Conservation (phyloP, 2,113 vertebrate species). For the Piliocolobus tephrosceles region DNA sequence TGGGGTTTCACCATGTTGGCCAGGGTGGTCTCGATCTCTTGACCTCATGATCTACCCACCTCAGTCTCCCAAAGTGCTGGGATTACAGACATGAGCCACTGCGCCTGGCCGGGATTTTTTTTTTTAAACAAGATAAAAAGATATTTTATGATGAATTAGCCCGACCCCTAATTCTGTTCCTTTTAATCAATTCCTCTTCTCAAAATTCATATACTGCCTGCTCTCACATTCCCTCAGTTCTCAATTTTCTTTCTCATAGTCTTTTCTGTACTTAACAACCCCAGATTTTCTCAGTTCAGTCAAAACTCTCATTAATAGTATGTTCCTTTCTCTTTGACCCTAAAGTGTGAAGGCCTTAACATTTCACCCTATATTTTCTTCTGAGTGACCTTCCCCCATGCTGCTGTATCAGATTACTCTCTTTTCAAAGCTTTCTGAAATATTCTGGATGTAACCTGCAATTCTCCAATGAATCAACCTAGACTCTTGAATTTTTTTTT, state of each 20-base stretch:
- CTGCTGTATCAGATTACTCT: not conserved
- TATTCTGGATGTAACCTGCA: not conserved
- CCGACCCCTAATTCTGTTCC: not conserved
- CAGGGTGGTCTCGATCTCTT: no score
- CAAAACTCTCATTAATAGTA: not conserved
- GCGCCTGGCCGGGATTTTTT: not conserved
- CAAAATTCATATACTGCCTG: not conserved
- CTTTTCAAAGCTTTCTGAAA: not conserved
- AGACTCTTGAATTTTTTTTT: not conserved
- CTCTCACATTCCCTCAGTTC: not conserved
- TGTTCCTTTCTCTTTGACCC: conserved; percentile 18
- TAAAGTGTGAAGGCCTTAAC: not conserved
- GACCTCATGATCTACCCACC: no score
- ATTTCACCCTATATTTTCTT: not conserved
- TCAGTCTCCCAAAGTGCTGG: no score
- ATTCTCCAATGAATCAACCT: not conserved
- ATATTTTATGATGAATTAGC: conserved; percentile 27
- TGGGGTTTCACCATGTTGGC: no score
- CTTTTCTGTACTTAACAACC: not conserved
- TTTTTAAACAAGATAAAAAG: conserved; percentile 21
- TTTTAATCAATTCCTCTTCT: not conserved
- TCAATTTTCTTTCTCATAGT: not conserved
- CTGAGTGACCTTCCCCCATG: not conserved
- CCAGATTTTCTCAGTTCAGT: not conserved
- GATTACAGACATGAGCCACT: no score